Base-by-base conservation (phyloP, 2,888 invertebrate species). In the Stenoptilia bipunctidactyla region DNA sequence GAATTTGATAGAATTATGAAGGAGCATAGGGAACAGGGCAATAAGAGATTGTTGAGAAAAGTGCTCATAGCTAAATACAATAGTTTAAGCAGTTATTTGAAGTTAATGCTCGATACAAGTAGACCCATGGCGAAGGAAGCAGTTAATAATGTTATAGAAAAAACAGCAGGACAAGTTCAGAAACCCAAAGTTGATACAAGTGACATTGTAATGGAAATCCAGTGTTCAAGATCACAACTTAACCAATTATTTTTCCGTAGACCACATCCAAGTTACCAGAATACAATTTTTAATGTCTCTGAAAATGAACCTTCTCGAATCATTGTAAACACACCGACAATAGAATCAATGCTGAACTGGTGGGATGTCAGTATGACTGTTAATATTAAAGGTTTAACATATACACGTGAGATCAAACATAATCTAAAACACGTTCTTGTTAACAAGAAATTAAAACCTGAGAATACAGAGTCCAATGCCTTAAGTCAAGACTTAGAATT, bases 61-160 rank as follows among this genome's bases (percentile, higher is more conserved):
- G 2, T 30, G 12, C 30, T 30, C 3, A 30, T 12, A 2, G n/a
- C 9, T 8, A 66, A 73, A 40, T 74, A 76, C 41, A 41, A 49
- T 1, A 53, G 57, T 15, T 47, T 80, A 0, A 77, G 66, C 36
- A 41, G 51, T 1, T 73, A 73, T 48, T 50, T 80, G 13, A 49
- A 49, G 1, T 44, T 43, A 0, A 66, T 66, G 44, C 39, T 80
- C 0, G 55, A 62, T 3, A 47, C 46, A 0, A 56, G 66, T 0
- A 53, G 54, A 34, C 59, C 57, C 0, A 27, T 58, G 0, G 61
- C 67, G 0, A 49, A 58, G n/a, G 47, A 58, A 0, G 52, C 58
- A 0, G 49, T 66, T 3, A 30, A 3, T 0, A 42, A 54, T 3
- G 50, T 48, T 2, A 8, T 55, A 0, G 45, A 49, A 13, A 37